phyloP scores from a whole-genome alignment of 2,113 vertebrate genomes.

The Panurus biarmicus region DNA sequence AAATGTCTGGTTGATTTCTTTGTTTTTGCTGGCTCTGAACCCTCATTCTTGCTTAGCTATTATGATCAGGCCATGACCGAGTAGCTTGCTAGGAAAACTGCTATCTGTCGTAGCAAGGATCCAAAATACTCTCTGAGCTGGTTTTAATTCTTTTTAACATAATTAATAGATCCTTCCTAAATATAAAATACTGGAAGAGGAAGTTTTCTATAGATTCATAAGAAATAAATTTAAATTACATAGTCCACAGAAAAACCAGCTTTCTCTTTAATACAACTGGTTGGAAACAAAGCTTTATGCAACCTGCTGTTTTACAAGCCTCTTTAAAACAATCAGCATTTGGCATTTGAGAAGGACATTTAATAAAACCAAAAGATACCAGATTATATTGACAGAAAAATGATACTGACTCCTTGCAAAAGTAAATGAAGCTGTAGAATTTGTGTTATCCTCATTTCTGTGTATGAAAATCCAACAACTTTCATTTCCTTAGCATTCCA shows the following conservation, averaged over 20 bases:
- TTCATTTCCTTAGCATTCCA: background rate
- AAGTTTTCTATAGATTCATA: background rate
- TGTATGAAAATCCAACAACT: background rate
- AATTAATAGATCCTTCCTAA: background rate
- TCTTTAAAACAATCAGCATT: background rate
- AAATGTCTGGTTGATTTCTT: constrained; percentile 4
- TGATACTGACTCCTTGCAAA: background rate
- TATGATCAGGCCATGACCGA: background rate
- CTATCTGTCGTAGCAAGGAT: background rate
- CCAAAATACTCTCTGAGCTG: background rate
- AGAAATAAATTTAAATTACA: background rate
- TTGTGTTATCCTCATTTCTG: background rate
- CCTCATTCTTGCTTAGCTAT: background rate
- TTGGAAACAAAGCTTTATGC: background rate
- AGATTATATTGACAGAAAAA: background rate
- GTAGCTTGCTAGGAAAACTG: background rate
- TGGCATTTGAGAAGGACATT: background rate
- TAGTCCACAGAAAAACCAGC: background rate
- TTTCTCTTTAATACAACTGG: background rate
- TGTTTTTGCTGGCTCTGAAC: background rate
- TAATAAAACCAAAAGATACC: background rate
- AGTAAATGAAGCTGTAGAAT: background rate
- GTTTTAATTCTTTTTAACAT: background rate
- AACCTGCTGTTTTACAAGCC: background rate
- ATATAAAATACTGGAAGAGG: background rate